Conservation (phyloP, 2,797 vertebrate species). For the Ptychobarbus kaznakovi region DNA sequence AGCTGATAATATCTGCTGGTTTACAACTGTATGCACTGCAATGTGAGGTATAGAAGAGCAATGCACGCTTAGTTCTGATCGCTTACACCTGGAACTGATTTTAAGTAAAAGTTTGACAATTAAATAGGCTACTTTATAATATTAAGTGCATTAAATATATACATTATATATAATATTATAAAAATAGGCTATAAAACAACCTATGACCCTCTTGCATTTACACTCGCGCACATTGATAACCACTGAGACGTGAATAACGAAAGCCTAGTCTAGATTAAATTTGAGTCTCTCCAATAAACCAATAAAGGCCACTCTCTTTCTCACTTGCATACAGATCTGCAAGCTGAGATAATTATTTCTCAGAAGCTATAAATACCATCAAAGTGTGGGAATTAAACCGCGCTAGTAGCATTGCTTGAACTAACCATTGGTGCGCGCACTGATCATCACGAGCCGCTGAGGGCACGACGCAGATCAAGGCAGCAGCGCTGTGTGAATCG, state of each 20-base stretch:
- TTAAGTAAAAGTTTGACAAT: background rate
- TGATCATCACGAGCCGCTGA: constrained; percentile 3
- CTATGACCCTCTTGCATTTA: background rate
- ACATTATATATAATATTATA: background rate
- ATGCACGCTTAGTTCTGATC: background rate
- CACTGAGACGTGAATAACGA: background rate
- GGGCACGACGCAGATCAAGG: constrained; percentile 3
- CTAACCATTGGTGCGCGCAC: background rate
- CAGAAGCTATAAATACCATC: background rate
- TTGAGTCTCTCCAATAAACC: background rate
- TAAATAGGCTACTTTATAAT: background rate
- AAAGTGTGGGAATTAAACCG: constrained; percentile 6
- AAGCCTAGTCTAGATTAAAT: background rate
- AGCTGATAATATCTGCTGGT: background rate
- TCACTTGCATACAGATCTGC: background rate
- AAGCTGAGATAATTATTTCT: background rate
- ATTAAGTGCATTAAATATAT: background rate
- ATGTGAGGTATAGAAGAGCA: background rate
- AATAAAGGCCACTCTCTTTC: background rate
- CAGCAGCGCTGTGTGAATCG: background rate
- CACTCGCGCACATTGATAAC: background rate
- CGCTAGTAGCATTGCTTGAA: background rate
- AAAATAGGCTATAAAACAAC: background rate
- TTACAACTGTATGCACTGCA: background rate
- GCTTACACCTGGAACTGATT: background rate